phyloP scores from a whole-genome alignment of 1,140 invertebrate genomes.

The Conus betulinus region DNA sequence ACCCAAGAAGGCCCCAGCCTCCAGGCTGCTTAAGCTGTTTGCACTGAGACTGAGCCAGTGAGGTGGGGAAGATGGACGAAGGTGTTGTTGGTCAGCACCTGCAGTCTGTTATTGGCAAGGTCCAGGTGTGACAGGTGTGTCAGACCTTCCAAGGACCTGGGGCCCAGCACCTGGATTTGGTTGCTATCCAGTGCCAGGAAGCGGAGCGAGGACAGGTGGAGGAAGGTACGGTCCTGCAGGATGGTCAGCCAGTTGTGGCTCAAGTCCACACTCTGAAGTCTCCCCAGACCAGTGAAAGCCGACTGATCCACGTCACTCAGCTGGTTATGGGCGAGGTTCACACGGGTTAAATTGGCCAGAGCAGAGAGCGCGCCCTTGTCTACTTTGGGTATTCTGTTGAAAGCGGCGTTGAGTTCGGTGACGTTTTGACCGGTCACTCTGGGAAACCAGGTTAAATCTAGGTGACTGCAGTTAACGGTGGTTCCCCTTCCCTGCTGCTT shows the following conservation, averaged over 20 bases:
- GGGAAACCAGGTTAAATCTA: neutral
- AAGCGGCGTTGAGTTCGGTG: neutral
- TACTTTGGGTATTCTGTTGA: neutral
- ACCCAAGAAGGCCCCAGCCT: neutral
- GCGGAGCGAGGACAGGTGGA: neutral
- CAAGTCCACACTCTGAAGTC: neutral
- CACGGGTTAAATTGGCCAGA: neutral
- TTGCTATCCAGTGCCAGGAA: neutral
- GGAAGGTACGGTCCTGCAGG: neutral
- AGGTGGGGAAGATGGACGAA: neutral
- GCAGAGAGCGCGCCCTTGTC: neutral
- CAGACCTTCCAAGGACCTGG: neutral
- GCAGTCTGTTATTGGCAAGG: neutral
- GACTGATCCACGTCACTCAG: neutral
- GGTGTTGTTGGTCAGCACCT: neutral
- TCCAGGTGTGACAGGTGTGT: neutral
- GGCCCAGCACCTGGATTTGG: neutral
- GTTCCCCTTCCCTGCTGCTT: neutral
- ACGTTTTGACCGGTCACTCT: neutral
- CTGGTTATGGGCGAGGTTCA: neutral
- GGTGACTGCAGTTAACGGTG: neutral
- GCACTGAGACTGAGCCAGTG: neutral
- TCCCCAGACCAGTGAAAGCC: neutral
- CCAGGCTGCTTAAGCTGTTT: neutral
- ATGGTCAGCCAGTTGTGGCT: neutral